A percentile compares a stretch with the other conserved stretches of the same genome.
These are phyloP conservation scores for Eulithis testata DNA, from an alignment of 2,888 invertebrate genomes.

Conservation along the genomic window DNA sequence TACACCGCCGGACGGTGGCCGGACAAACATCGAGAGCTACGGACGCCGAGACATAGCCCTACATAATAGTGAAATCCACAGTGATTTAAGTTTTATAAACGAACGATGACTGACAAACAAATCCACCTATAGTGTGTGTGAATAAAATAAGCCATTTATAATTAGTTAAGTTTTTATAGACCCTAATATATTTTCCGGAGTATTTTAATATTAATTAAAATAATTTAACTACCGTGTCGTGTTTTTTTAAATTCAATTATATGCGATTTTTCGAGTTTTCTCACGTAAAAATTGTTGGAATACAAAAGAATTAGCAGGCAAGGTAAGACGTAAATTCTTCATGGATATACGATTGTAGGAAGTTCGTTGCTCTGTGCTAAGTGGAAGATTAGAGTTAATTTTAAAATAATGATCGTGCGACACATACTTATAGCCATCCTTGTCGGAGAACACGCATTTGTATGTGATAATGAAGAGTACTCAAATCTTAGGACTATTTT, in stretches of 20 bases:
- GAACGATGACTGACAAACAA: slow-evolving; percentile 53
- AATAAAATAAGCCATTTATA: slow-evolving; percentile 48
- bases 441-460: slow-evolving; percentile 28
- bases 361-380: slow-evolving; percentile 73
- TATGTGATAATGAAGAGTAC: slow-evolving; percentile 32
- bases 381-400: slow-evolving; percentile 76
- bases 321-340: slow-evolving; percentile 58
- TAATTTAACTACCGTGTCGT: slow-evolving; percentile 54
- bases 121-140: slow-evolving; percentile 54
- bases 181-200: slow-evolving; percentile 58
- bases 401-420: slow-evolving; percentile 74
- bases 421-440: slow-evolving; percentile 47
- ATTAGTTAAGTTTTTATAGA: slow-evolving; percentile 37
- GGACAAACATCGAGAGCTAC: slow-evolving; percentile 72
- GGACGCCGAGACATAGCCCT: slow-evolving; percentile 85
- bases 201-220: slow-evolving; percentile 41
- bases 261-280: slow-evolving; percentile 47
- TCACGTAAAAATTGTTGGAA: slow-evolving; percentile 57
- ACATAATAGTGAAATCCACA: slow-evolving; percentile 45
- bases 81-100: slow-evolving; percentile 35
- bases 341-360: slow-evolving; percentile 59
- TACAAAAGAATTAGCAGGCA: slow-evolving; percentile 67
- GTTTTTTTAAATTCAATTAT: slow-evolving; percentile 54
- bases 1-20: slow-evolving; percentile 89
- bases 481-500: slow-evolving; percentile 29